Conservation (phyloP, 2,888 invertebrate genomes). For the Invenusta paracnida region DNA sequence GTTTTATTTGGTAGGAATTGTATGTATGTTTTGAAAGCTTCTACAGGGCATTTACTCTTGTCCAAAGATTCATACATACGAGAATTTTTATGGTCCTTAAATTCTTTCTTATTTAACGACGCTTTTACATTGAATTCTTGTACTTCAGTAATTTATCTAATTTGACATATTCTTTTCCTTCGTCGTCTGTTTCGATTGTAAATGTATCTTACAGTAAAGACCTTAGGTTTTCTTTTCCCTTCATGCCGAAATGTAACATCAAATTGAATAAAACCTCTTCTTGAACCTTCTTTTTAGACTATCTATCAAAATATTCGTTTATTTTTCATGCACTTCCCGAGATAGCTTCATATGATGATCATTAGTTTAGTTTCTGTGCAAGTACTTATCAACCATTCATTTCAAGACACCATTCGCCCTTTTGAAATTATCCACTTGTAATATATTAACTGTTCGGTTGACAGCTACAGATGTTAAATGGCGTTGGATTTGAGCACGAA, state of each 20-base stretch:
- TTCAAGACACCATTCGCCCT: not conserved
- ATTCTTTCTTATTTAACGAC: not conserved
- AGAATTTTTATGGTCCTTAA: not conserved
- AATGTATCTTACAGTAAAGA: not conserved
- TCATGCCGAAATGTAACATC: not conserved
- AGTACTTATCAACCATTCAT: not conserved
- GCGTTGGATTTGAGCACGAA: not conserved
- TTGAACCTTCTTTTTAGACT: not conserved
- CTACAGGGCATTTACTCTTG: not conserved
- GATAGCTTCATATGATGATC: not conserved
- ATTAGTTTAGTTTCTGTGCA: not conserved
- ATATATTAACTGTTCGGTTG: not conserved
- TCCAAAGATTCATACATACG: not conserved
- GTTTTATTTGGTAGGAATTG: not conserved
- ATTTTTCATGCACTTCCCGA: not conserved
- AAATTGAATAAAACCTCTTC: conserved; percentile 19
- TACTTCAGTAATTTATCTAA: not conserved
- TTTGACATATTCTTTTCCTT: not conserved
- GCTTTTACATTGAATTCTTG: conserved; percentile 22
- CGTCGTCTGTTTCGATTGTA: not conserved
- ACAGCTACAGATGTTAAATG: conserved; percentile 3
- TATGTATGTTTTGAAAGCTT: not conserved
- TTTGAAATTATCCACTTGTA: not conserved
- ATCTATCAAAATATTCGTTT: conserved; percentile 1
- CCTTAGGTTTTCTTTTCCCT: not conserved